Conservation (phyloP, 2,113 vertebrate species). For the Cavia aperea region DNA sequence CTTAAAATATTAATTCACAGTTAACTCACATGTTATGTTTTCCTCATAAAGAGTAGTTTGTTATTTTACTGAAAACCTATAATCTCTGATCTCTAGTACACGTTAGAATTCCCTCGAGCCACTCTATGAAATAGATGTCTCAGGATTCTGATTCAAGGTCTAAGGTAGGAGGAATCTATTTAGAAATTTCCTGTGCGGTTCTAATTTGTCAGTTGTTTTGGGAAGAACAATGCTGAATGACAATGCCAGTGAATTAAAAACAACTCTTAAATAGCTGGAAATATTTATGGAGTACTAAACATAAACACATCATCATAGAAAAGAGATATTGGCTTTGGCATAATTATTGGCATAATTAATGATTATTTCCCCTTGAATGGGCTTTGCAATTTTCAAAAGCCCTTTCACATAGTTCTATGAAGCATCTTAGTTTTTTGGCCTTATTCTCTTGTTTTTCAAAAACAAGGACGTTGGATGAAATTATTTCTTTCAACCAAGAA, state of each 20-base stretch:
- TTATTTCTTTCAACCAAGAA: constrained; percentile 11
- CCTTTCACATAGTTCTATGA: neutral
- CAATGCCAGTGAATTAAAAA: neutral
- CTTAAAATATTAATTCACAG: neutral
- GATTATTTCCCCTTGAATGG: neutral
- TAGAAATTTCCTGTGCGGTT: neutral
- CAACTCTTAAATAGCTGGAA: neutral
- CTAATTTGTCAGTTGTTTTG: neutral
- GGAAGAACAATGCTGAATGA: neutral
- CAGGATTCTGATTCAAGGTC: neutral
- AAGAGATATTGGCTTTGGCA: neutral
- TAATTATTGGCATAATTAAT: neutral
- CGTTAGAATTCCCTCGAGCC: neutral
- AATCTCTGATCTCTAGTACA: neutral
- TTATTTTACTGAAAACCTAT: constrained; percentile 22
- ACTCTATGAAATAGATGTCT: neutral
- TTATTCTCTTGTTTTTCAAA: neutral
- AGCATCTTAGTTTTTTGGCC: neutral
- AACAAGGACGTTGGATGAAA: neutral
- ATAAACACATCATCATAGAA: neutral
- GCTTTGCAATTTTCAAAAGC: neutral
- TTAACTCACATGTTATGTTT: neutral
- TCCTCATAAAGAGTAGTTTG: neutral
- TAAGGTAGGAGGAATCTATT: neutral
- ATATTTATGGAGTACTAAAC: neutral